Evolutionary conservation across 2,888 invertebrate genomes (phyloP).

Genomic region (Eudasyphora cyanicolor): DNA sequence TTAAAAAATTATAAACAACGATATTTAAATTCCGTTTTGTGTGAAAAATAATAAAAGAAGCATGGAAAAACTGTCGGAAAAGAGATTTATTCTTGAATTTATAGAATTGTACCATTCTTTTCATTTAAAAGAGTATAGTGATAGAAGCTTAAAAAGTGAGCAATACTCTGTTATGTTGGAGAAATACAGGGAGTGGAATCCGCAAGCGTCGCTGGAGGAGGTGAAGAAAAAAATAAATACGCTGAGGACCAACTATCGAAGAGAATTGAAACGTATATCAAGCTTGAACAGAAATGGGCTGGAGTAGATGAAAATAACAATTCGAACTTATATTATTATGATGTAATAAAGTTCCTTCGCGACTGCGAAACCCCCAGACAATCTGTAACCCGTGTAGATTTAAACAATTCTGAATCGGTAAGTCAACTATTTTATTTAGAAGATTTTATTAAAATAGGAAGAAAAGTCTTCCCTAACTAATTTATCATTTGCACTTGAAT

Average conservation of each 20-base stretch:
- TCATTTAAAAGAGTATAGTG: neutral
- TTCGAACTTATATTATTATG: no score
- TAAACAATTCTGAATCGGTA: neutral
- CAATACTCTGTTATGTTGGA: neutral
- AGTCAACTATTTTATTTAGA: no score
- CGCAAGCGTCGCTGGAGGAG: neutral
- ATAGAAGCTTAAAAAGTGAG: neutral
- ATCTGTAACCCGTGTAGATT: neutral
- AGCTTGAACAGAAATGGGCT: neutral
- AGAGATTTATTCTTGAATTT: no score
- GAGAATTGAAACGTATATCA: neutral
- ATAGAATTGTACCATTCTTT: no score
- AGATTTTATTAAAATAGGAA: no score
- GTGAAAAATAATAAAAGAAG: no score
- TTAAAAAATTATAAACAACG: no score
- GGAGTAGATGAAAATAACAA: neutral
- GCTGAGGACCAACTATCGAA: neutral
- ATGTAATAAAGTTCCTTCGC: neutral
- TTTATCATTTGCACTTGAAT: no score
- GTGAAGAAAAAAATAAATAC: constrained; percentile 3
- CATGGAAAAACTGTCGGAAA: no score
- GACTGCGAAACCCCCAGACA: neutral
- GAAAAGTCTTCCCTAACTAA: no score
- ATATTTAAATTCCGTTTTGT: no score
- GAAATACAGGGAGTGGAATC: neutral